Evolutionary conservation across 2,888 invertebrate species (phyloP).

Genomic region (Ceratothoa steindachneri): DNA sequence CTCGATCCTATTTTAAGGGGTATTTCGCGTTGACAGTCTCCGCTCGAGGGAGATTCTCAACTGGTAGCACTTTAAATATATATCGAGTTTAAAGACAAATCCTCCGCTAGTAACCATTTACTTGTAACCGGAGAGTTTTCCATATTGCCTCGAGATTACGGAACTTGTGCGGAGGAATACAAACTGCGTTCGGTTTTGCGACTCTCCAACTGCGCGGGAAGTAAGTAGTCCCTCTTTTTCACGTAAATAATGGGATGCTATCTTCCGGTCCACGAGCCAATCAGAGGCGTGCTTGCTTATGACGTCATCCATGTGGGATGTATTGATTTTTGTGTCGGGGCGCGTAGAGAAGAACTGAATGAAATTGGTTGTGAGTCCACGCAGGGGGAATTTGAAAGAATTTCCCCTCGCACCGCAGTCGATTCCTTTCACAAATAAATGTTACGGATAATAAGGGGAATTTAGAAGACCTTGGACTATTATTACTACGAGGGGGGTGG

Average conservation of each 20-base stretch:
- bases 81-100: not conserved
- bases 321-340: constrained; percentile 44
- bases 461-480: no score
- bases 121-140: constrained; percentile 30
- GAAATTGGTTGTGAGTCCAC: constrained; percentile 39
- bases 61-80: constrained; percentile 8
- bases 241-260: constrained; percentile 48
- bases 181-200: constrained; percentile 23
- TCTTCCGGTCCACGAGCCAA: constrained; percentile 42
- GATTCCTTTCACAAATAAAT: not conserved
- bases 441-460: not conserved
- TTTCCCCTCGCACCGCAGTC: not conserved
- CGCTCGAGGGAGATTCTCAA: not conserved
- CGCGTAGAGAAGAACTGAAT: constrained; percentile 46
- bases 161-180: constrained; percentile 39
- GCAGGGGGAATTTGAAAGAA: constrained; percentile 7
- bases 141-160: constrained; percentile 38
- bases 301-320: constrained; percentile 46
- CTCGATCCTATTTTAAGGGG: not conserved
- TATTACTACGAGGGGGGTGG: no score
- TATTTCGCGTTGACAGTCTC: not conserved
- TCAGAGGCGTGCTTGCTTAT: constrained; percentile 22
- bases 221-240: constrained; percentile 37
- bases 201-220: constrained; percentile 43
- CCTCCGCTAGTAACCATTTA: not conserved